Conservation (phyloP, 2,797 vertebrate genomes). For the Tangara arthus region DNA sequence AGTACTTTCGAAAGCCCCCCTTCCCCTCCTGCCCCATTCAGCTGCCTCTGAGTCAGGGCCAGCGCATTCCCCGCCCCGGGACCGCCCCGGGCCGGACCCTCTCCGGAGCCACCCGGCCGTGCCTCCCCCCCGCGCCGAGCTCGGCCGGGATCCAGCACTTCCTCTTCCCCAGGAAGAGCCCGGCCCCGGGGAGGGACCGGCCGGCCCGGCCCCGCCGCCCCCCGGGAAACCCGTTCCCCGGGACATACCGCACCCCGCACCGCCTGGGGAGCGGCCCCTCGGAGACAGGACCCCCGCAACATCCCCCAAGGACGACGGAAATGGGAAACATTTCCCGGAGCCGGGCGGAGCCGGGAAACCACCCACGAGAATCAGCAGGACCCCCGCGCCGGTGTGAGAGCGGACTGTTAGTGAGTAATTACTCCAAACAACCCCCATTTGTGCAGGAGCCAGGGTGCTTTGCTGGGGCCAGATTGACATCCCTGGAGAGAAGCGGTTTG, state of each 20-base stretch:
- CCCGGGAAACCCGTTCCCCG: too few relatives aligned
- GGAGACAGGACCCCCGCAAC: neutral
- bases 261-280: neutral
- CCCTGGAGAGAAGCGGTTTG: neutral
- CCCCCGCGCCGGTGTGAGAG: neutral
- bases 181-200: neutral
- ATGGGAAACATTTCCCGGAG: neutral
- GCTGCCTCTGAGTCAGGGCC: neutral
- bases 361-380: neutral
- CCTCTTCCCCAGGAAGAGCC: slow-evolving; percentile 37
- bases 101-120: neutral
- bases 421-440: neutral
- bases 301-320: neutral
- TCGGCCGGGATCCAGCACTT: neutral
- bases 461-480: neutral
- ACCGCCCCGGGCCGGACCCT: neutral
- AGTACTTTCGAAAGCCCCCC: neutral
- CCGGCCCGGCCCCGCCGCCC: neutral
- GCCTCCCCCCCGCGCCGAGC: neutral
- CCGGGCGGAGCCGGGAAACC: neutral
- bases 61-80: neutral
- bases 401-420: neutral
- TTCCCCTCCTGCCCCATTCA: neutral
- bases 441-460: neutral
- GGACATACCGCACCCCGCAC: too few relatives aligned